Evolutionary conservation across 2,888 invertebrate genomes (phyloP), one percentile per base, ranked within the genome.

Genomic region (Meteorus colon): DNA sequence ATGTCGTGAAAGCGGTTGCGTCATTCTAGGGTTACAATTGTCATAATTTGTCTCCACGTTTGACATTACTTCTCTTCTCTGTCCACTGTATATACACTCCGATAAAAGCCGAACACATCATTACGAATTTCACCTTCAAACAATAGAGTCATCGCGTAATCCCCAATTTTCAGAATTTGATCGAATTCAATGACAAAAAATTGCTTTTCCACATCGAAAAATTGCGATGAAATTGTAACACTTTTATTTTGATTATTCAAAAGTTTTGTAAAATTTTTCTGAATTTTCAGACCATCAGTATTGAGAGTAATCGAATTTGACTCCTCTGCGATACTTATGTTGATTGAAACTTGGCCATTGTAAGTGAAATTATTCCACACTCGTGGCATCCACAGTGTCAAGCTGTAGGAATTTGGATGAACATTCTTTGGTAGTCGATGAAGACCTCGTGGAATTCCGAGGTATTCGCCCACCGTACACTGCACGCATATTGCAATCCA

Each of bases 81-180:
- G 60, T 90, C 87, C 77, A 91, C 84, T 73, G 87, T 85, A 75
- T 92, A 92, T 0, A 90, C 90, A 41, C 93, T 92, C 51, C 92
- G 88, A 80, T 93, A 94, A 34, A 95, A 91, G 24, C 95, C 95
- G 74, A 92, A 92, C 86, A 94, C 91, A 59, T 93, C 91, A 24
- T 90, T 90, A 48, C 92, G 92, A 74, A 94, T 92, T 3, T 87
- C 86, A 0, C 92, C 94, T 0, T 84, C 86, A 80, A 92, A 94
- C 1, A 84, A 81, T 78, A 94, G 91, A 34, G 84, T 88, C 60
- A 94, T 78, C 0, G 83, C 83, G 83, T 94, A 94, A 6, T 75
- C 75, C 4, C 81, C 85, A 2, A 80, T 70, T 37, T 73, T n/a
- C n/a, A 87, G 72, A 24, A 51, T 29, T 1, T 48, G 51, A 6